Evolutionary conservation across 2,113 vertebrate genomes (phyloP).

Genomic region (Lophius piscatorius): DNA sequence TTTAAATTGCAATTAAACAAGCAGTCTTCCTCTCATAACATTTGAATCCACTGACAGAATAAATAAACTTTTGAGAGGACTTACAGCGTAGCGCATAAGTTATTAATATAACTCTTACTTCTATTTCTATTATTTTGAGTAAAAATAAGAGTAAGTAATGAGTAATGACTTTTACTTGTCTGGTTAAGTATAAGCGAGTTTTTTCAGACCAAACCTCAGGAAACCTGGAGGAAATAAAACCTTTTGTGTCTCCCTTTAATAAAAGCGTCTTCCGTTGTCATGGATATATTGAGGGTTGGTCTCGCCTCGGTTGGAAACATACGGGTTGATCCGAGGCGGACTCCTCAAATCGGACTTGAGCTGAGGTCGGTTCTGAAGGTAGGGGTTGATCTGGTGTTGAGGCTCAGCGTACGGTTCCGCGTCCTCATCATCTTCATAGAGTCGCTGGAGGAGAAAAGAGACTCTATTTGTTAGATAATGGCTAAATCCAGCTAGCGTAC

Average conservation of each 20-base stretch:
- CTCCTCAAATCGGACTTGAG: conserved; percentile 40
- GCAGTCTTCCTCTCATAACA: no score
- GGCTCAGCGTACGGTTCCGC: conserved; percentile 4
- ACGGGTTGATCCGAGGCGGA: conserved; percentile 34
- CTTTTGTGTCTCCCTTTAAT: conserved; percentile 2
- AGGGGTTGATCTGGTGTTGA: conserved; percentile 30
- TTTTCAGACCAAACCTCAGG: no score
- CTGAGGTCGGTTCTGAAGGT: conserved; percentile 24
- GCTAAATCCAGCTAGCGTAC: not conserved
- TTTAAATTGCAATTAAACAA: no score
- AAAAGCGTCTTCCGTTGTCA: conserved; percentile 24
- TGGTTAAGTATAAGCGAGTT: no score
- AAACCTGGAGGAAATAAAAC: not conserved
- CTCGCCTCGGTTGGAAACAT: conserved; percentile 48
- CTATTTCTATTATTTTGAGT: no score
- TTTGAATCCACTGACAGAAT: no score
- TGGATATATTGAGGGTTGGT: conserved; percentile 47
- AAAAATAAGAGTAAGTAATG: no score
- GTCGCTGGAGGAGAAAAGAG: conserved; percentile 29
- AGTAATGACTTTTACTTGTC: no score
- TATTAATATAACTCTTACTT: no score
- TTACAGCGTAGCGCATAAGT: no score
- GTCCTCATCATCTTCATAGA: conserved; percentile 19
- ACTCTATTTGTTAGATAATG: not conserved
- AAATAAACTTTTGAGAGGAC: no score